Evolutionary conservation across 2,888 invertebrate genomes (phyloP).

Genomic region (Drosophila neonasuta): DNA sequence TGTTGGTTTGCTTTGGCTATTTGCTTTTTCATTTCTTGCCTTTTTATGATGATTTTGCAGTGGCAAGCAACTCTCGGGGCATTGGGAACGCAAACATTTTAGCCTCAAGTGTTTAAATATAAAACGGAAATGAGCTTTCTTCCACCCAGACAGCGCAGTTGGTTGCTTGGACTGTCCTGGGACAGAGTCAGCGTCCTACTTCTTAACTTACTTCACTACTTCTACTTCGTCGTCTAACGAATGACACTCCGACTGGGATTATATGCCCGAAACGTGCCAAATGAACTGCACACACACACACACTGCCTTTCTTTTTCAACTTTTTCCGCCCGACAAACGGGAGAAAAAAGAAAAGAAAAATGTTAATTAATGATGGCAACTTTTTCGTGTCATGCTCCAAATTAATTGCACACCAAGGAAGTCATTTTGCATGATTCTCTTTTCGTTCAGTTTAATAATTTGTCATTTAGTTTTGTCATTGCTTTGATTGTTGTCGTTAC

Average conservation of each 20-base stretch:
- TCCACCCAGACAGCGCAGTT: conserved; percentile 27
- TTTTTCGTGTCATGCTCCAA: conserved; percentile 46
- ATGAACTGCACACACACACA: conserved; percentile 47
- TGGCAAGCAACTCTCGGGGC: conserved; percentile 29
- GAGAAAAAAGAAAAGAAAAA: conserved; percentile 39
- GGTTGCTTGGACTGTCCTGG: conserved; percentile 13
- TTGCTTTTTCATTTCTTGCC: conserved; percentile 72
- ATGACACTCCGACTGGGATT: conserved; percentile 42
- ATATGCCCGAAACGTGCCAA: conserved; percentile 61
- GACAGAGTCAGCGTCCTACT: conserved; percentile 22
- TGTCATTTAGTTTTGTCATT: conserved; percentile 52
- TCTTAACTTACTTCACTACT: conserved; percentile 21
- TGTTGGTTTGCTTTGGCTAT: conserved; percentile 34
- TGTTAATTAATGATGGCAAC: conserved; percentile 72
- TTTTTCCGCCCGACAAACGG: conserved; percentile 1
- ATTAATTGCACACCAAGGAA: conserved; percentile 46
- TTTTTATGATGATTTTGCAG: conserved; percentile 41
- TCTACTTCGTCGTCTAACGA: conserved; percentile 24
- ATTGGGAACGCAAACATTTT: conserved; percentile 74
- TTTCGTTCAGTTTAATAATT: conserved; percentile 37
- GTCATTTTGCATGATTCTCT: conserved; percentile 26
- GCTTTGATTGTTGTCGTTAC: conserved; percentile 22
- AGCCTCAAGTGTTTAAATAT: conserved; percentile 77
- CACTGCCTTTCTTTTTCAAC: neutral
- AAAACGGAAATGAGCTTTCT: conserved; percentile 75